Evolutionary conservation across 2,113 vertebrate species (phyloP).

Genomic region (Psilopogon haemacephalus): DNA sequence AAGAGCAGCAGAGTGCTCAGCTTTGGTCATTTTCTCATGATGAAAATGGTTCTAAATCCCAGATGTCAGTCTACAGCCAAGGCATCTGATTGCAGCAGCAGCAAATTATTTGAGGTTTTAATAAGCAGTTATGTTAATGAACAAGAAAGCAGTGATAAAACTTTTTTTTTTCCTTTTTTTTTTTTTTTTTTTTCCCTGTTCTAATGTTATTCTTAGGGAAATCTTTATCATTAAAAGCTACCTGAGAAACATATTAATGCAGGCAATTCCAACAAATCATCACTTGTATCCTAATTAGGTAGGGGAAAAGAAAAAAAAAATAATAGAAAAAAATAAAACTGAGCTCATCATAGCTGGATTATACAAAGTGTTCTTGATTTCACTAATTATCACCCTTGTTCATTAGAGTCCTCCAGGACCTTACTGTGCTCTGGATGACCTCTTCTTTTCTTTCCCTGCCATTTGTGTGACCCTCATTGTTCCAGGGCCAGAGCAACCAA

Average conservation of each 20-base stretch:
- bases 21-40: neutral
- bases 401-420: neutral
- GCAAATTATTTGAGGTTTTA: slow-evolving; percentile 60
- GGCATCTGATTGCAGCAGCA: slow-evolving; percentile 31
- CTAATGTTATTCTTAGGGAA: slow-evolving; percentile 26
- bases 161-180: neutral
- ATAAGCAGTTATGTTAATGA: slow-evolving; percentile 60
- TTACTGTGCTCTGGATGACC: neutral
- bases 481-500: neutral
- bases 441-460: neutral
- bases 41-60: slow-evolving; percentile 18
- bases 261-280: neutral
- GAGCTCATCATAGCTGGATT: neutral
- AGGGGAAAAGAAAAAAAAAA: accelerated
- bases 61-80: neutral
- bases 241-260: slow-evolving; percentile 1
- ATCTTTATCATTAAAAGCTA: slow-evolving; percentile 35
- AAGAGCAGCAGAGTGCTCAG: slow-evolving; percentile 9
- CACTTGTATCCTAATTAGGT: neutral
- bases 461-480: neutral
- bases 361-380: neutral
- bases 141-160: slow-evolving; percentile 15
- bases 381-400: neutral
- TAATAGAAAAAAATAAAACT: accelerated
- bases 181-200: neutral